Evolutionary conservation across 2,797 vertebrate genomes (phyloP).

Genomic region (Botia kubotai): DNA sequence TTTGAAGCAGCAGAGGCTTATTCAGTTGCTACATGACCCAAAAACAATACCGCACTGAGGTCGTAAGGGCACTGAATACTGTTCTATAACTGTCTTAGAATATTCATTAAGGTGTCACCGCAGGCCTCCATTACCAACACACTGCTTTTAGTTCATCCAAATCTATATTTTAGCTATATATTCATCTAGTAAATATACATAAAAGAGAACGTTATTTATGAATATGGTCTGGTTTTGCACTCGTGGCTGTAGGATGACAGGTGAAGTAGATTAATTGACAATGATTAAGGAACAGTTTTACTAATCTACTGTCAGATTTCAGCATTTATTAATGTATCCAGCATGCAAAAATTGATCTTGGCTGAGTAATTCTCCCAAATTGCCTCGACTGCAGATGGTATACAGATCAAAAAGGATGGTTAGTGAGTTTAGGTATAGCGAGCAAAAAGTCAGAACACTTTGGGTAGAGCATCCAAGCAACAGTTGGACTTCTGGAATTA

Average conservation of each 20-base stretch:
- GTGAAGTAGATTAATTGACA: not conserved
- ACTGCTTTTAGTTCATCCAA: constrained; percentile 28
- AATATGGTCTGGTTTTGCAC: constrained; percentile 42
- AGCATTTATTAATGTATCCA: not conserved
- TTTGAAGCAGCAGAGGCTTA: not conserved
- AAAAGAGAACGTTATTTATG: constrained; percentile 29
- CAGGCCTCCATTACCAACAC: constrained; percentile 15
- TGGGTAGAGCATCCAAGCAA: not conserved
- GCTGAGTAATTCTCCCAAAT: not conserved
- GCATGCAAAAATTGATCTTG: constrained; percentile 17
- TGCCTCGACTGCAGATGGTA: not conserved
- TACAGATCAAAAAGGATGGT: constrained; percentile 31
- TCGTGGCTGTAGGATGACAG: not conserved
- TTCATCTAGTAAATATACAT: constrained; percentile 22
- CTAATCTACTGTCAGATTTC: not conserved
- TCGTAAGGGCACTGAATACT: constrained; percentile 11
- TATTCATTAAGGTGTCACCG: constrained; percentile 52
- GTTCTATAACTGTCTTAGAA: constrained; percentile 30
- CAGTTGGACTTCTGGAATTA: constrained; percentile 31
- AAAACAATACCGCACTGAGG: constrained; percentile 17
- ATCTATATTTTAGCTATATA: constrained; percentile 14
- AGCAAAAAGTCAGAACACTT: constrained; percentile 22
- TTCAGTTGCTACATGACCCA: constrained; percentile 1
- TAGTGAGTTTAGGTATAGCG: constrained; percentile 15
- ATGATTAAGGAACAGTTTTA: constrained; percentile 21